Evolutionary conservation across 1,140 invertebrate genomes (phyloP).

Genomic region (Idris sp.): DNA sequence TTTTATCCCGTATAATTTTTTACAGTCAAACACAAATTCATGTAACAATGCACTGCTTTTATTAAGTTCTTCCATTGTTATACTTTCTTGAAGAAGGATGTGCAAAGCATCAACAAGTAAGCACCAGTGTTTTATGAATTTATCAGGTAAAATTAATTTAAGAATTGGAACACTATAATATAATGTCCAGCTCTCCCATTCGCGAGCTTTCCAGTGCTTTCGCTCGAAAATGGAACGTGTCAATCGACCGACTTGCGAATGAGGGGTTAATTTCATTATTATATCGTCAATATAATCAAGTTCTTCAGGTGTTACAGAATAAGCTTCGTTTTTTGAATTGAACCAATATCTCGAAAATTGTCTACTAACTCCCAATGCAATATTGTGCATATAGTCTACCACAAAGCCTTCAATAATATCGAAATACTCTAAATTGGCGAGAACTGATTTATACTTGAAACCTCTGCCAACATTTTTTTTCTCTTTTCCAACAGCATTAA

Average conservation of each 20-base stretch:
- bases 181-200: conserved; percentile 29
- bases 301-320: too few relatives aligned
- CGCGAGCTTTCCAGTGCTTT: conserved; percentile 18
- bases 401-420: too few relatives aligned
- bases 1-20: conserved; percentile 2
- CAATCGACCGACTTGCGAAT: conserved; percentile 17
- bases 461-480: too few relatives aligned
- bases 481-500: too few relatives aligned
- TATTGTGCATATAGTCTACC: too few relatives aligned
- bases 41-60: conserved; percentile 6
- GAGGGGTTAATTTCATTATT: conserved; percentile 10
- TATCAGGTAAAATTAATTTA: background rate
- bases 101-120: conserved; percentile 12
- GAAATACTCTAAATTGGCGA: too few relatives aligned
- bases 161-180: conserved; percentile 24
- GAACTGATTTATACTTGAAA: too few relatives aligned
- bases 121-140: conserved; percentile 15
- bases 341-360: too few relatives aligned
- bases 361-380: too few relatives aligned
- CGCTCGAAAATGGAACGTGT: conserved; percentile 7
- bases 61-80: conserved; percentile 15
- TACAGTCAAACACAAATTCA: conserved; percentile 12
- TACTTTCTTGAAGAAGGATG: conserved; percentile 9
- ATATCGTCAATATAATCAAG: conserved; percentile 10
- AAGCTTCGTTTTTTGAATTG: too few relatives aligned